Evolutionary conservation across 2,797 vertebrate genomes (phyloP).

Genomic region (Staurois parvus): DNA sequence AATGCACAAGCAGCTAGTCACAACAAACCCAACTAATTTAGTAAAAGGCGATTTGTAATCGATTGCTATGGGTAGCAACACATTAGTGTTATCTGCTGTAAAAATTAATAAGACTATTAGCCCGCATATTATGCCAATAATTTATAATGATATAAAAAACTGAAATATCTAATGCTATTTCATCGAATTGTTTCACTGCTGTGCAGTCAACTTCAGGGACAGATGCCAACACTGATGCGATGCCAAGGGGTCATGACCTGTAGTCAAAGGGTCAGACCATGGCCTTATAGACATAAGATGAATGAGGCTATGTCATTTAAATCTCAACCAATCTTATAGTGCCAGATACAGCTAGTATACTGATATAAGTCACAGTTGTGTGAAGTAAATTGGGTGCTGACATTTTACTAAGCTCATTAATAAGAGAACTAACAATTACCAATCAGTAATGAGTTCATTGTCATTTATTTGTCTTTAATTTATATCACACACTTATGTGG

Average conservation of each 20-base stretch:
- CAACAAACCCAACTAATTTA: neutral
- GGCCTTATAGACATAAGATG: neutral
- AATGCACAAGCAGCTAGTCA: neutral
- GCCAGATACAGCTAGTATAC: neutral
- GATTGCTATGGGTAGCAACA: neutral
- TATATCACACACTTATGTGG: slow-evolving; percentile 13
- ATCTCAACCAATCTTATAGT: neutral
- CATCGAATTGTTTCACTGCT: neutral
- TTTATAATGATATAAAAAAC: neutral
- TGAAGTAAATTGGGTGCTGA: slow-evolving; percentile 18
- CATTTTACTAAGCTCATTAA: slow-evolving; percentile 36
- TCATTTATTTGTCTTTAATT: slow-evolving; percentile 46
- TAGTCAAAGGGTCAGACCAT: neutral
- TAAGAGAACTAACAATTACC: slow-evolving; percentile 37
- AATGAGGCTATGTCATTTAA: neutral
- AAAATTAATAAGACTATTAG: neutral
- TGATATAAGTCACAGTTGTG: slow-evolving; percentile 11
- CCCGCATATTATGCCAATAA: neutral
- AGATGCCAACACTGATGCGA: neutral
- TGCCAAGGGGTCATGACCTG: neutral
- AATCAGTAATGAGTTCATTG: slow-evolving; percentile 29
- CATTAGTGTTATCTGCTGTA: neutral
- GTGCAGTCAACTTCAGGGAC: neutral
- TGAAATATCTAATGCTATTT: neutral
- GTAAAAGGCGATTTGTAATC: neutral